phyloP scores from a whole-genome alignment of 2,113 vertebrate genomes.

The Nestor notabilis region DNA sequence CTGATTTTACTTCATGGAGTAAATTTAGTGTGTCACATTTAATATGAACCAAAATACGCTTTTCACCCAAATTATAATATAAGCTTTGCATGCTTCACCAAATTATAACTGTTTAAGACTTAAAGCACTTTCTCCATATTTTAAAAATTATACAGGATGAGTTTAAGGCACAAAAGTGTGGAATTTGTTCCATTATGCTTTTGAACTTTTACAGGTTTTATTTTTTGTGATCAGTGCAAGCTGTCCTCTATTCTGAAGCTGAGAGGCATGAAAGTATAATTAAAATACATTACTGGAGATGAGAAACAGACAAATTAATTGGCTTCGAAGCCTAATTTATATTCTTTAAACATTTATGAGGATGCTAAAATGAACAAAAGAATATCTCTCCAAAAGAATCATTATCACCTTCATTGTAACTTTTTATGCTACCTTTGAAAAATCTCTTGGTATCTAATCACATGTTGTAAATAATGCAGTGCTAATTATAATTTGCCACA shows the following conservation, averaged over 20 bases:
- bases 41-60: not conserved
- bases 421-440: conserved; percentile 53
- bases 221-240: not conserved
- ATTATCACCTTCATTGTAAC: conserved; percentile 48
- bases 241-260: not conserved
- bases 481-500: conserved; percentile 45
- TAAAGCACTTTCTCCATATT: not conserved
- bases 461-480: conserved; percentile 57
- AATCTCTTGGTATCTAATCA: conserved; percentile 44
- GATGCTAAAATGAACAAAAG: conserved; percentile 49
- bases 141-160: not conserved
- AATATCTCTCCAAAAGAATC: conserved; percentile 36
- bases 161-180: not conserved
- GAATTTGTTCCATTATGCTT: not conserved
- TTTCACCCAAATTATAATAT: not conserved
- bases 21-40: not conserved
- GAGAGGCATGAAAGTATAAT: conserved; percentile 28
- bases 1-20: not conserved
- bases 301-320: conserved; percentile 69
- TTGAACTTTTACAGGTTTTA: not conserved
- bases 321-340: conserved; percentile 55
- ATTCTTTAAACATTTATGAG: conserved; percentile 69
- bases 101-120: not conserved
- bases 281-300: conserved; percentile 57
- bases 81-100: not conserved